Evolutionary conservation across 2,113 vertebrate species (phyloP).

Genomic region (Myiagra hebetior): DNA sequence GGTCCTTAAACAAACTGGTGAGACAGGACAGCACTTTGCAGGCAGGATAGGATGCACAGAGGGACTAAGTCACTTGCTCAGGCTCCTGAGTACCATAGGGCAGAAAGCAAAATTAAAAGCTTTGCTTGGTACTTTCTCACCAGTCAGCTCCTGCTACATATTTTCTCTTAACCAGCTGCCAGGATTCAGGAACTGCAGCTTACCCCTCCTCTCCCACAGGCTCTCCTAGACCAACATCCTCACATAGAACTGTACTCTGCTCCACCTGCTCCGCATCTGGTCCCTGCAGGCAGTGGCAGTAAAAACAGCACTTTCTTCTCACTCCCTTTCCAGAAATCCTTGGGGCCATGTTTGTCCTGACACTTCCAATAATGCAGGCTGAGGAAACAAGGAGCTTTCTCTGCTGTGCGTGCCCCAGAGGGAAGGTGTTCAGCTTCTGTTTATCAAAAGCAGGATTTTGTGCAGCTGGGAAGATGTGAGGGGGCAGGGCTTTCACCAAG

Average conservation of each 20-base stretch:
- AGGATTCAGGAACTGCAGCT: not conserved
- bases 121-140: not conserved
- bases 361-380: slow-evolving; percentile 21
- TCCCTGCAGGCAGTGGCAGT: not conserved
- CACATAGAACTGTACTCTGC: not conserved
- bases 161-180: not conserved
- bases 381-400: slow-evolving; percentile 14
- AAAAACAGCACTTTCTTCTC: slow-evolving; percentile 38
- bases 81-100: not conserved
- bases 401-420: not conserved
- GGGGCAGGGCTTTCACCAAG: not conserved
- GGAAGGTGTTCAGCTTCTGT: not conserved
- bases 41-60: not conserved
- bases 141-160: not conserved
- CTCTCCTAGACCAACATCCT: not conserved
- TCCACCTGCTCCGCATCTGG: slow-evolving; percentile 20
- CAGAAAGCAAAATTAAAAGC: not conserved
- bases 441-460: not conserved
- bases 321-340: slow-evolving; percentile 18
- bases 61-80: not conserved
- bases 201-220: not conserved
- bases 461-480: not conserved
- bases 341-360: not conserved
- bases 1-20: not conserved
- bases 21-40: not conserved